phyloP scores from a whole-genome alignment of 1,140 invertebrate genomes.

The Periplaneta americana region DNA sequence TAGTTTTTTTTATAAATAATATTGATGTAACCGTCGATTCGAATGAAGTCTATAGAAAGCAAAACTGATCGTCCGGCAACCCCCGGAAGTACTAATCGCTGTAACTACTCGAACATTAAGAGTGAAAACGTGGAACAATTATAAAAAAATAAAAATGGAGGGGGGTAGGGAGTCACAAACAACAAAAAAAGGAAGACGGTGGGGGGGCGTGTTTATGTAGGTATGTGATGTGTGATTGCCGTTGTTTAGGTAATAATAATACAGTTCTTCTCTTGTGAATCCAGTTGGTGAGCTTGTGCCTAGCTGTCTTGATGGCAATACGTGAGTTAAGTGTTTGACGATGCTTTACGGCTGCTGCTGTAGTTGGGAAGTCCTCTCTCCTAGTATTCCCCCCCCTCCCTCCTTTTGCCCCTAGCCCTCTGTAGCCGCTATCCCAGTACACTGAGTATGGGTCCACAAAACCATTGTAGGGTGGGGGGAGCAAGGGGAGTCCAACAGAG shows the following conservation, averaged over 20 bases:
- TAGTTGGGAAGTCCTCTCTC: constrained; percentile 1
- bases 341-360: constrained; percentile 43
- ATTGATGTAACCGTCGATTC: neutral
- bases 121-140: neutral
- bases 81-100: neutral
- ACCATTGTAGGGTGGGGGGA: neutral
- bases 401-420: neutral
- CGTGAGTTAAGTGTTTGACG: constrained; percentile 49
- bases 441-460: constrained; percentile 31
- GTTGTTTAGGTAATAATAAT: neutral
- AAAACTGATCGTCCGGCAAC: neutral
- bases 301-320: constrained; percentile 48
- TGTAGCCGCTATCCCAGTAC: constrained; percentile 24
- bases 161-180: neutral
- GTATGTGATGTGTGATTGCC: neutral
- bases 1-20: too few relatives aligned
- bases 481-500: neutral
- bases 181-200: neutral
- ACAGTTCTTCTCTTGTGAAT: neutral
- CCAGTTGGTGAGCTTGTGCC: neutral
- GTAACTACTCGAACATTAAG: neutral
- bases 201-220: neutral
- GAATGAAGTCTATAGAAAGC: neutral
- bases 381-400: neutral
- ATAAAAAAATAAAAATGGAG: neutral